These are phyloP conservation scores for Cladorhizidae sp. DNA, from an alignment of 37 sponge, comb jelly and placozoan genomes.

Conservation along the genomic window DNA sequence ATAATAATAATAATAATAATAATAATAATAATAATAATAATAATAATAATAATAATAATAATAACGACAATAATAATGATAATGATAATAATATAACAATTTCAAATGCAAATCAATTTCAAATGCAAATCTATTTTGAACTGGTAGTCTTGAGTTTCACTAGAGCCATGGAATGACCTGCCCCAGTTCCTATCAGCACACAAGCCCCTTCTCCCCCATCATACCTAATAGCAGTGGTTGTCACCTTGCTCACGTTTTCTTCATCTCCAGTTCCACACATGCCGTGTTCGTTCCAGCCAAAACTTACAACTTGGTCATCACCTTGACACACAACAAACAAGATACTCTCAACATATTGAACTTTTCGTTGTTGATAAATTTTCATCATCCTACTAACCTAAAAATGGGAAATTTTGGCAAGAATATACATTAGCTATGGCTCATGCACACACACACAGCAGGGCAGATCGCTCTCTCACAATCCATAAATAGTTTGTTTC, in stretches of 20 bases:
- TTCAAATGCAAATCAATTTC: no score
- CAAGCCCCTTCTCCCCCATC: background rate
- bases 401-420: no score
- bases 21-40: background rate
- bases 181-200: slow-evolving; percentile 58
- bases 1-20: slow-evolving; percentile 6
- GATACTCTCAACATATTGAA: no score
- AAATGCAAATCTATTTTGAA: no score
- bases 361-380: no score
- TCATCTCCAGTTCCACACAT: slow-evolving; percentile 79
- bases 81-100: no score
- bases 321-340: no score
- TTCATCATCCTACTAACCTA: no score
- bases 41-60: slow-evolving; percentile 3
- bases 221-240: background rate
- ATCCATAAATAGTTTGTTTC: no score
- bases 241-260: slow-evolving; percentile 4
- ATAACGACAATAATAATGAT: background rate
- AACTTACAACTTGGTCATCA: slow-evolving; percentile 20
- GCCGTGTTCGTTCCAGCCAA: slow-evolving; percentile 90
- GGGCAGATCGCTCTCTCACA: no score
- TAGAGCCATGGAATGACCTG: slow-evolving; percentile 46
- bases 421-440: no score
- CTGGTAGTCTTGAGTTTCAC: background rate
- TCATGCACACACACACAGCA: no score